phyloP scores from a whole-genome alignment of 1,140 invertebrate genomes.

The Lycorma delicatula region DNA sequence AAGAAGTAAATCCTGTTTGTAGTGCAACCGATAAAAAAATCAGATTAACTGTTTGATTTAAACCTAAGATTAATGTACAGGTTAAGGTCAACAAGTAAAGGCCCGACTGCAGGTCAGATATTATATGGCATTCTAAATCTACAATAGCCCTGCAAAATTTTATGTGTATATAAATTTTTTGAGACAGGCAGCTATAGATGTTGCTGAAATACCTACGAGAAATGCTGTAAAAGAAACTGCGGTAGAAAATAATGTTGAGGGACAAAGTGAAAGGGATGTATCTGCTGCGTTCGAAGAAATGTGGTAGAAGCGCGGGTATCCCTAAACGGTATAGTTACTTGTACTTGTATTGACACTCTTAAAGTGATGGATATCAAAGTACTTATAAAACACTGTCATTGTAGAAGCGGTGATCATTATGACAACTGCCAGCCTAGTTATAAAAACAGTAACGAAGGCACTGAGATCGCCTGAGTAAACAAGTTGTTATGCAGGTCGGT shows the following conservation, averaged over 20 bases:
- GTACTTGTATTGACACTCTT: neutral
- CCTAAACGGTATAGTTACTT: neutral
- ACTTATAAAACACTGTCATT: neutral
- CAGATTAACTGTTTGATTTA: too few relatives aligned
- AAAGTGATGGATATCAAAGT: neutral
- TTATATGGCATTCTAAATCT: neutral
- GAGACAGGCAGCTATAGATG: neutral
- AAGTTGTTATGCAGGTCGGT: neutral
- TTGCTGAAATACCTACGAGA: neutral
- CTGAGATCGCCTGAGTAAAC: neutral
- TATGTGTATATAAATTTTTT: neutral
- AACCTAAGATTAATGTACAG: too few relatives aligned
- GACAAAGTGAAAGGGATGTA: too few relatives aligned
- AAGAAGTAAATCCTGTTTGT: too few relatives aligned
- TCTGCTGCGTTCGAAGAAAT: too few relatives aligned
- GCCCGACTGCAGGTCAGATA: neutral
- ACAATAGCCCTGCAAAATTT: neutral
- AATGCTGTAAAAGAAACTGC: neutral
- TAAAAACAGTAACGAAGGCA: neutral
- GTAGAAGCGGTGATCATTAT: neutral
- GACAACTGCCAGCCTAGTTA: neutral
- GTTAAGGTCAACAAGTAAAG: neutral
- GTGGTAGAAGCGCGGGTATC: too few relatives aligned
- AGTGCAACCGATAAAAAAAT: too few relatives aligned
- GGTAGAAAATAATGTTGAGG: neutral